phyloP scores from a whole-genome alignment of 2,797 vertebrate genomes.

The Poeciliopsis infans region DNA sequence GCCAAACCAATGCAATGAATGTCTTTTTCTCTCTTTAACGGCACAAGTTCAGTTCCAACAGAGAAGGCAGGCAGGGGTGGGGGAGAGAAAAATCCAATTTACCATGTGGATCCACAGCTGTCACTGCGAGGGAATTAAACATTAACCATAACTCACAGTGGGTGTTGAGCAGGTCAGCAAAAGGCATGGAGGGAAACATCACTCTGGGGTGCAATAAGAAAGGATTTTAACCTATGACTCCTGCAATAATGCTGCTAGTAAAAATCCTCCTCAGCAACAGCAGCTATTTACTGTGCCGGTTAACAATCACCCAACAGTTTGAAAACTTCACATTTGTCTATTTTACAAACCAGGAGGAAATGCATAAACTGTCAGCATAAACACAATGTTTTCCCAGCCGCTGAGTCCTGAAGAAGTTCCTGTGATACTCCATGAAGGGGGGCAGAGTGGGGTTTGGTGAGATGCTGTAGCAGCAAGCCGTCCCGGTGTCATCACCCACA shows the following conservation, averaged over 20 bases:
- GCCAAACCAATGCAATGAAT: conserved; percentile 35
- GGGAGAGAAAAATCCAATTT: conserved; percentile 71
- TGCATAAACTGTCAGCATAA: conserved; percentile 59
- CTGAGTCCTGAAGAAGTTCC: conserved; percentile 56
- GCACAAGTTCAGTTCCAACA: conserved; percentile 54
- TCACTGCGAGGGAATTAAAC: conserved; percentile 77
- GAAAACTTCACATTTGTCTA: conserved; percentile 49
- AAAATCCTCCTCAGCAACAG: conserved; percentile 44
- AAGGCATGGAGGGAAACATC: conserved; percentile 70
- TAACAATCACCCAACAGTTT: conserved; percentile 53
- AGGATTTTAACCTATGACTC: conserved; percentile 80
- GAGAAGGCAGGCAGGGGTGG: conserved; percentile 17
- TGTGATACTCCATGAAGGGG: conserved; percentile 52
- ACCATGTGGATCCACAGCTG: conserved; percentile 75
- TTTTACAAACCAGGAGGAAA: conserved; percentile 53
- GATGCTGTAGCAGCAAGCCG: conserved; percentile 57
- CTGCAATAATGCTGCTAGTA: conserved; percentile 44
- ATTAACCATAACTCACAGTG: conserved; percentile 79
- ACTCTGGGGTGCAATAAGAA: conserved; percentile 78
- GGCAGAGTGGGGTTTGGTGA: conserved; percentile 42
- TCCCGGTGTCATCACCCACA: conserved; percentile 75
- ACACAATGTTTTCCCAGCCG: conserved; percentile 65
- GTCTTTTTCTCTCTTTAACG: conserved; percentile 65
- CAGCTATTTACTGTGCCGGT: conserved; percentile 39
- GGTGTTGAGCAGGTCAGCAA: conserved; percentile 70